Conservation (phyloP, 1,140 invertebrate genomes). For the Drosophila persimilis region DNA sequence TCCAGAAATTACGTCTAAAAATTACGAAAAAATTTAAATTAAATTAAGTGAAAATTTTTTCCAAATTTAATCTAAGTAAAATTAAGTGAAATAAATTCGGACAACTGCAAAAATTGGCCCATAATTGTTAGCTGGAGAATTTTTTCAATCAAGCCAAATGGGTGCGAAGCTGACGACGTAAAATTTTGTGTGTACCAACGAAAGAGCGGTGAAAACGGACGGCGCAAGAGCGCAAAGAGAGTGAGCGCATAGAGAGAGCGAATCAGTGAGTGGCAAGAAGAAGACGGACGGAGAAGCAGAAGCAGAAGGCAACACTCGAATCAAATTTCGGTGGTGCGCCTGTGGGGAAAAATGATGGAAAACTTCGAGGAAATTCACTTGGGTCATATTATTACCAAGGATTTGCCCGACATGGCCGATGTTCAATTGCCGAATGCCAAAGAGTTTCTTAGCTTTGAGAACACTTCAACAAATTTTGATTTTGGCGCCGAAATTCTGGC, state of each 20-base stretch:
- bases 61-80: constrained; percentile 39
- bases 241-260: constrained; percentile 34
- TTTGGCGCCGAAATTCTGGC: constrained; percentile 81
- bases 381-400: constrained; percentile 60
- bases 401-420: constrained; percentile 51
- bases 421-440: constrained; percentile 29
- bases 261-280: constrained; percentile 17
- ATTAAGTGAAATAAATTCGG: constrained; percentile 35
- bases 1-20: constrained; percentile 72
- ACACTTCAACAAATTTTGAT: constrained; percentile 53
- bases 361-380: constrained; percentile 70
- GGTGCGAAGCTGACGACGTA: constrained; percentile 69
- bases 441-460: constrained; percentile 16
- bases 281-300: constrained; percentile 49
- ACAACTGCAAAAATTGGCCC: constrained; percentile 32
- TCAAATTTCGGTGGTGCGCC: constrained; percentile 16
- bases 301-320: constrained; percentile 37
- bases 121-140: constrained; percentile 38
- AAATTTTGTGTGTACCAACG: constrained; percentile 82
- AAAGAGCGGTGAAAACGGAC: constrained; percentile 74
- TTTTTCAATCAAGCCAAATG: constrained; percentile 68
- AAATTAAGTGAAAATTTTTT: constrained; percentile 49
- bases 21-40: constrained; percentile 56
- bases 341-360: constrained; percentile 71
- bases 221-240: constrained; percentile 66